phyloP scores from a whole-genome alignment of 2,113 vertebrate species.

The Sapajus apella region DNA sequence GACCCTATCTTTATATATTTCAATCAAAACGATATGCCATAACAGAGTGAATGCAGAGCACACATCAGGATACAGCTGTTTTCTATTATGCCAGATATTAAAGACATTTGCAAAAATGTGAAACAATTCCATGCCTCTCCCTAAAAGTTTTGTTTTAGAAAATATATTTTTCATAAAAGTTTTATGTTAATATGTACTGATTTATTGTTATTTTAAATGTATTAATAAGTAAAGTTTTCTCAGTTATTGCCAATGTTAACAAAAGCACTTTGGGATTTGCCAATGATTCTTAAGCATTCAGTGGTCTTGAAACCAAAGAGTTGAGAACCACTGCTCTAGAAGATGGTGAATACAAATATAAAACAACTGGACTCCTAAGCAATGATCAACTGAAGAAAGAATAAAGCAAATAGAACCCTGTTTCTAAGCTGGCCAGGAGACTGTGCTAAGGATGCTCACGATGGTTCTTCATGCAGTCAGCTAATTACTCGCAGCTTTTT shows the following conservation, averaged over 20 bases:
- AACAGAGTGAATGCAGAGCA: slow-evolving; percentile 13
- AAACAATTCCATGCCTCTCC: background rate
- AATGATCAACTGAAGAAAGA: background rate
- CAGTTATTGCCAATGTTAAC: background rate
- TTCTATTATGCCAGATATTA: background rate
- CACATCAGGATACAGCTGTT: slow-evolving; percentile 28
- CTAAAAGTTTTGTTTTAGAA: background rate
- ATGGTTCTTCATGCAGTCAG: background rate
- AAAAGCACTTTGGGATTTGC: background rate
- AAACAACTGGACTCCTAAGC: background rate
- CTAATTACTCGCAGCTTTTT: background rate
- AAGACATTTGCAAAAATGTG: slow-evolving; percentile 1
- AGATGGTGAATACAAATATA: background rate
- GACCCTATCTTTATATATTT: background rate
- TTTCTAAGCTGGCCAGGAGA: background rate
- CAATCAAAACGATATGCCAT: slow-evolving; percentile 27
- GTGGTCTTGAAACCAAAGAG: background rate
- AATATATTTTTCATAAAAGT: slow-evolving; percentile 29
- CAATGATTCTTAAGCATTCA: background rate
- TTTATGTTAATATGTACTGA: background rate
- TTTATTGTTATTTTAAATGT: slow-evolving; percentile 8
- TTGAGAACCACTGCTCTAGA: background rate
- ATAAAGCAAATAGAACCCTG: background rate
- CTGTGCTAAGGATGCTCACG: background rate
- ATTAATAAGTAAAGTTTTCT: background rate